These are phyloP conservation scores for Montipora capitata DNA, from an alignment of 92 coral and sea anemone species.

Conservation along the genomic window DNA sequence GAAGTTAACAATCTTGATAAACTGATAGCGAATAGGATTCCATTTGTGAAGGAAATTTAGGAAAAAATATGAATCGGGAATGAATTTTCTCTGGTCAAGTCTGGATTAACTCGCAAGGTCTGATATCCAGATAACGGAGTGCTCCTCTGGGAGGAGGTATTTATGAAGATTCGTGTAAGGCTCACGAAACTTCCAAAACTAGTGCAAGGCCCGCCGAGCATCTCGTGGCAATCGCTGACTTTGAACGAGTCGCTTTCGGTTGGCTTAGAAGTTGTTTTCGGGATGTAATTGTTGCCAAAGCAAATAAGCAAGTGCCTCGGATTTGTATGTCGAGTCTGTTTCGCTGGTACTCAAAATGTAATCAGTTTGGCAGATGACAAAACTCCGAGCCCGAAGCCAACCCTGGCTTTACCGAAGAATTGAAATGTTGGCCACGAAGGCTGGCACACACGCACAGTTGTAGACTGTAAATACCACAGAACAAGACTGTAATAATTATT, in stretches of 20 bases:
- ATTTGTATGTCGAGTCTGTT: conserved; percentile 17
- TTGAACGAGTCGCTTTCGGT: not conserved
- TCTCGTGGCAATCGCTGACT: not conserved
- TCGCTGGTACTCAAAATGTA: conserved; percentile 1
- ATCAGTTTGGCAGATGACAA: conserved; percentile 1
- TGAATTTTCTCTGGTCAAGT: conserved; percentile 13
- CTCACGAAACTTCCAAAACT: too few relatives aligned
- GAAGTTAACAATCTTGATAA: conserved; percentile 11
- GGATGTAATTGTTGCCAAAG: conserved; percentile 6
- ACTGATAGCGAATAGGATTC: not conserved
- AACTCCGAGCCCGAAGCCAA: not conserved
- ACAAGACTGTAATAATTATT: conserved; percentile 74
- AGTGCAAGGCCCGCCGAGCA: not conserved
- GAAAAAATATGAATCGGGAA: not conserved
- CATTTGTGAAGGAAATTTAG: too few relatives aligned
- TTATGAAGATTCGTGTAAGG: too few relatives aligned
- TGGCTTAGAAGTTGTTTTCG: not conserved
- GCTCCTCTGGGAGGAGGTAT: not conserved
- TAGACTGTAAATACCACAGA: conserved; percentile 73
- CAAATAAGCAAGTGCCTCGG: not conserved
- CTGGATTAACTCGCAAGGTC: not conserved
- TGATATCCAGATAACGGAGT: not conserved
- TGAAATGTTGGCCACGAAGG: not conserved
- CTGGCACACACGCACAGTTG: conserved; percentile 31
- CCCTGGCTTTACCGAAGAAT: not conserved